phyloP scores from a whole-genome alignment of 1,140 invertebrate species.

The Neodiprion fabricii region DNA sequence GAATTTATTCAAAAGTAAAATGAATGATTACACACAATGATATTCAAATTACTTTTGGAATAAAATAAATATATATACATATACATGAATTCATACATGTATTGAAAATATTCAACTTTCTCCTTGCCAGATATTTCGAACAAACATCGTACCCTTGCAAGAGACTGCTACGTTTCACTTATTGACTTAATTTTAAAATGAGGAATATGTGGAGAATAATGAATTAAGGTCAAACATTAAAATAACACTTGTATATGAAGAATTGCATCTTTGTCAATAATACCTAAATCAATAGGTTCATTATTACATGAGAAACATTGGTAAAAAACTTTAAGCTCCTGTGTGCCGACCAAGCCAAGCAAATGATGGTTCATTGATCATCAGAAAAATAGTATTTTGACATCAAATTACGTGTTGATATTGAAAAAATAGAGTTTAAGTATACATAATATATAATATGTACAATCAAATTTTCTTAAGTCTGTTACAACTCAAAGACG shows the following conservation, averaged over 20 bases:
- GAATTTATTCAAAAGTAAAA: not conserved
- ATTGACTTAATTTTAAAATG: not conserved
- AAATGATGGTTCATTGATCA: too few species aligned
- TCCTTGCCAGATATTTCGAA: not conserved
- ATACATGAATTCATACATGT: not conserved
- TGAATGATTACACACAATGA: too few species aligned
- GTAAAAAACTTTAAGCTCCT: too few species aligned
- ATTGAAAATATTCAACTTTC: not conserved
- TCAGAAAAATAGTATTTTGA: too few species aligned
- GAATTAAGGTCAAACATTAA: not conserved
- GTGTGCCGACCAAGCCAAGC: too few species aligned
- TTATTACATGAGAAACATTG: not conserved
- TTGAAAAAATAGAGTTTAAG: not conserved
- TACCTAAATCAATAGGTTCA: not conserved
- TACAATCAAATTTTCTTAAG: not conserved
- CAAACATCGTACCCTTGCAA: slow-evolving; percentile 5
- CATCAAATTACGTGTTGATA: not conserved
- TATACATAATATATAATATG: slow-evolving; percentile 3
- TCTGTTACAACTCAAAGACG: not conserved
- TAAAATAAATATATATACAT: too few species aligned
- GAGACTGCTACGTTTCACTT: not conserved
- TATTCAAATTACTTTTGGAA: too few species aligned
- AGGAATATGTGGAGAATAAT: not conserved
- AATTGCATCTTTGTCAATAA: not conserved
- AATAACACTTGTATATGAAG: not conserved